A percentile compares a stretch with the other conserved stretches of the same genome.
Conservation (phyloP, 2,888 invertebrate genomes). For the Heliconius sara region DNA sequence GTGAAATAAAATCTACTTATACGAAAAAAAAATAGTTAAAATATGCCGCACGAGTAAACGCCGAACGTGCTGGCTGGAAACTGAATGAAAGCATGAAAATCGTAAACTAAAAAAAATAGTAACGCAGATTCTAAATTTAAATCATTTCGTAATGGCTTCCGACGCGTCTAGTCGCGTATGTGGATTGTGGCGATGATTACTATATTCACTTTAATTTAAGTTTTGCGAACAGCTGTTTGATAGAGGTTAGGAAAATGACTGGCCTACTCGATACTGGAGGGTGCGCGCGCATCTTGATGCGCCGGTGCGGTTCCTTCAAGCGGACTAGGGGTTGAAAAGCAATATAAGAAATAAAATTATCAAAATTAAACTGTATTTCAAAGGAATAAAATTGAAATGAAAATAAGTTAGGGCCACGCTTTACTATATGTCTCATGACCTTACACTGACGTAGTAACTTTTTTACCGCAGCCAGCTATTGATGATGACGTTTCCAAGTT, state of each 20-base stretch:
- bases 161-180: conserved; percentile 64
- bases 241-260: conserved; percentile 80
- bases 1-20: conserved; percentile 7
- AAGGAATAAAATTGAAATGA: conserved; percentile 29
- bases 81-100: conserved; percentile 77
- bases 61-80: conserved; percentile 66
- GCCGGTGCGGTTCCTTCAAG: conserved; percentile 50
- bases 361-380: conserved; percentile 37
- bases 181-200: conserved; percentile 55
- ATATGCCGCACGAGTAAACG: conserved; percentile 58
- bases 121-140: conserved; percentile 73
- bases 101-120: conserved; percentile 72
- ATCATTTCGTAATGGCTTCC: conserved; percentile 74
- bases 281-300: conserved; percentile 75
- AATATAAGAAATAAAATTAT: conserved; percentile 22
- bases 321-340: conserved; percentile 31
- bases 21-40: background rate
- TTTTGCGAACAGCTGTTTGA: conserved; percentile 74
- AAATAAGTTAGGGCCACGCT: background rate
- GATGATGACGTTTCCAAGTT: conserved; percentile 15
- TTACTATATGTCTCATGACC: conserved; percentile 36
- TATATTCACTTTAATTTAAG: conserved; percentile 55
- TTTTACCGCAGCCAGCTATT: conserved; percentile 36
- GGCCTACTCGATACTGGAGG: conserved; percentile 72
- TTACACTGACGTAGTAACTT: conserved; percentile 35